phyloP scores from a whole-genome alignment of 2,797 vertebrate species.

The Oreochromis grahami region DNA sequence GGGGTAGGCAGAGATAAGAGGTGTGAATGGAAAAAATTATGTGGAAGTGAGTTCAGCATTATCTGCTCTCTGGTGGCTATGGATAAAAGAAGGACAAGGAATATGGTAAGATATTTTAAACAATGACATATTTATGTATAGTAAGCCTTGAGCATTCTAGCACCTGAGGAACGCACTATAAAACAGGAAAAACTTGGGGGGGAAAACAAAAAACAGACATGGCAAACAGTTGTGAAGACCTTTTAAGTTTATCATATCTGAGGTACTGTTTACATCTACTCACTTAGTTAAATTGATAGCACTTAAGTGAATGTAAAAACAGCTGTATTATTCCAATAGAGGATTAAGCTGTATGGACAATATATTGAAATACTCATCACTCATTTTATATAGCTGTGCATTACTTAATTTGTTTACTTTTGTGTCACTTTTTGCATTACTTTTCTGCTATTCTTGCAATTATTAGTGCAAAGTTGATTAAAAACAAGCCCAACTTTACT shows the following conservation, averaged over 20 bases:
- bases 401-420: background rate
- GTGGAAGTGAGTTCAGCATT: background rate
- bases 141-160: conserved; percentile 39
- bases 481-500: background rate
- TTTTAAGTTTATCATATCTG: background rate
- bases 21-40: background rate
- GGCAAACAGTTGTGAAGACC: background rate
- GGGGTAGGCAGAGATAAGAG: conserved; percentile 7
- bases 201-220: background rate
- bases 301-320: background rate
- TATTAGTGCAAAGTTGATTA: background rate
- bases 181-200: background rate
- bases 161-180: background rate
- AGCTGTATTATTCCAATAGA: background rate
- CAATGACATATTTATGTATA: conserved; percentile 32
- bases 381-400: background rate
- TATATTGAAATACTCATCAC: background rate
- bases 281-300: background rate
- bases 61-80: conserved; percentile 13
- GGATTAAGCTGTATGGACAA: background rate
- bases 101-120: conserved; percentile 12
- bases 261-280: background rate
- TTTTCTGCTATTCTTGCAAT: background rate
- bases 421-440: background rate
- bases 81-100: background rate